Base-by-base conservation (phyloP, 2,113 vertebrate genomes). In the Rhabdomys dilectus region DNA sequence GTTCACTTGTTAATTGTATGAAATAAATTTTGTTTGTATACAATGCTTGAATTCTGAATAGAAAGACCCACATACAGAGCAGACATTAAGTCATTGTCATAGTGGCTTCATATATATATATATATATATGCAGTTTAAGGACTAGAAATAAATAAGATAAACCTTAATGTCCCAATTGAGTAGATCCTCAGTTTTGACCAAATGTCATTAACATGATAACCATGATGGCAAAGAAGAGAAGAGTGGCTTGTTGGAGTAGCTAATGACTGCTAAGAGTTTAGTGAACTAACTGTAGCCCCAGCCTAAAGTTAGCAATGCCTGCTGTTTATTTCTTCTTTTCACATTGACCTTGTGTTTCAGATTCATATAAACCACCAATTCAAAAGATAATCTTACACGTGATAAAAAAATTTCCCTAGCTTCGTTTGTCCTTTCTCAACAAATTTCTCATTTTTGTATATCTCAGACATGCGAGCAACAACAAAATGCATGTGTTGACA, bases 251-350 rank as follows among this genome's bases (percentile, higher is more conserved):
- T 92, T 96, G 75, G 94, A 91, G 89, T 90, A 92, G 24, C 17
- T 94, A 94, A 64, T 66, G 70, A 91, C 17, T 88, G 1, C 24
- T 10, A 82, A 45, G 45, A n/a, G 11, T 53, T 94, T 86, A 85
- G 66, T 51, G 66, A 97, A 93, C 72, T 64, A 95, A 85, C 88
- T 87, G 42, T 31, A 53, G 21, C 26, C 70, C 1, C 26, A 53
- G 89, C 80, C 45, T 60, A 48, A 91, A 82, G 75, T 70, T 66
- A 85, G 3, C 77, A 89, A 29, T 72, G 56, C 56, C 26, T 66
- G 81, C 24, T 91, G 9, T 89, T 94, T 92, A 89, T 87, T 94
- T 93, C 91, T 34, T 12, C n/a, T 93, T 95, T 91, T 77, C 53
- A 53, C 3, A 91, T 88, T 86, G 36, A 78, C 26, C 36, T 85